These are phyloP conservation scores for Phyllopteryx taeniolatus DNA, from an alignment of 2,113 vertebrate genomes.

Conservation along the genomic window DNA sequence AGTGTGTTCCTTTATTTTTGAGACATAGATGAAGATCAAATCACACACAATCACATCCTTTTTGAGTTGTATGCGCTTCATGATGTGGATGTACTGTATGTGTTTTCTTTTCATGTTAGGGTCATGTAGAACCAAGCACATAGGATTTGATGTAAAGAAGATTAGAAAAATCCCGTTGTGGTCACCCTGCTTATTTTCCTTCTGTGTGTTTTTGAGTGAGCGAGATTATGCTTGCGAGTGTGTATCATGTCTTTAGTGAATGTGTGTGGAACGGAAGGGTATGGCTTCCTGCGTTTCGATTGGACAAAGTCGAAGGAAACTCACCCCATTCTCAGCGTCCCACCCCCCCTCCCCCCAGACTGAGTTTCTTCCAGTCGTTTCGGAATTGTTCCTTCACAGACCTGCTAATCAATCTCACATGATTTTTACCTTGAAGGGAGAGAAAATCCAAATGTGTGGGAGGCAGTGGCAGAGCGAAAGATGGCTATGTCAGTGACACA, in stretches of 20 bases:
- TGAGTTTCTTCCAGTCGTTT: slow-evolving; percentile 41
- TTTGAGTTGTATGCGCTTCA: too few species aligned
- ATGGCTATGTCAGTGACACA: background rate
- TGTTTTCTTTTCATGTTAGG: slow-evolving; percentile 4
- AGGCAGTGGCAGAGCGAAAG: background rate
- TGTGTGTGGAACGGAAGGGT: slow-evolving; percentile 55
- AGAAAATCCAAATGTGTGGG: background rate
- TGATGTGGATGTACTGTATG: background rate
- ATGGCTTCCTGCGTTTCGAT: slow-evolving; percentile 60
- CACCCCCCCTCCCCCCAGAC: slow-evolving; percentile 19
- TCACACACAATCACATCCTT: too few species aligned
- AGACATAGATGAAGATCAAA: background rate
- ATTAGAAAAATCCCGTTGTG: slow-evolving; percentile 36
- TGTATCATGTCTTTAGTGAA: slow-evolving; percentile 3
- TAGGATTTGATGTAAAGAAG: slow-evolving; percentile 28
- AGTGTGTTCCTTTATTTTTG: background rate
- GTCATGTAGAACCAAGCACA: slow-evolving; percentile 41
- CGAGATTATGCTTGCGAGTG: slow-evolving; percentile 7
- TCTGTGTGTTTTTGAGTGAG: slow-evolving; percentile 2
- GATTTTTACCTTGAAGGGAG: slow-evolving; percentile 19
- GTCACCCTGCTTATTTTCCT: slow-evolving; percentile 29
- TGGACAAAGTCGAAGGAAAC: slow-evolving; percentile 57
- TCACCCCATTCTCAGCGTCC: background rate
- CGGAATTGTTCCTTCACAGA: slow-evolving; percentile 44
- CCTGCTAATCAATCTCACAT: slow-evolving; percentile 37